Percentiles rank a stretch among this genome's conserved stretches.
These are phyloP conservation scores for Rhabdomys dilectus DNA, from an alignment of 2,113 vertebrate genomes.

Conservation along the genomic window DNA sequence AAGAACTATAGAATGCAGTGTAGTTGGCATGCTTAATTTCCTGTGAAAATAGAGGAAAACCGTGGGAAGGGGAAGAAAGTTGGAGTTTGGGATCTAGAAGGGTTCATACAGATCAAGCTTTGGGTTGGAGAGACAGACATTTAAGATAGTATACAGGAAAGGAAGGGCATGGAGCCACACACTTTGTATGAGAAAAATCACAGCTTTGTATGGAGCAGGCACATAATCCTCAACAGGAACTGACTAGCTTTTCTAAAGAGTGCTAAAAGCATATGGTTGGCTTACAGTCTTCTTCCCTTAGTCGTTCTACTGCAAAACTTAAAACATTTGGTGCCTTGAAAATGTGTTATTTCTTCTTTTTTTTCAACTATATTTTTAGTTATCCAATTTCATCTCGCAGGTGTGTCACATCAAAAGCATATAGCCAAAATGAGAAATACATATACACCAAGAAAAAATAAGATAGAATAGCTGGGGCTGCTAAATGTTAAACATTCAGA, in stretches of 20 bases:
- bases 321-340: slow-evolving; percentile 52
- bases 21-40: background rate
- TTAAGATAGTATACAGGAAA: background rate
- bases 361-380: slow-evolving; percentile 19
- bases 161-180: background rate
- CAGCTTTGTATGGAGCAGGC: background rate
- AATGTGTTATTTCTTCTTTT: background rate
- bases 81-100: background rate
- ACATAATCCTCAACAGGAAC: background rate
- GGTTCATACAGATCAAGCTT: background rate
- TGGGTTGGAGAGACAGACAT: background rate
- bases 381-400: background rate
- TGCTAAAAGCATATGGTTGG: background rate
- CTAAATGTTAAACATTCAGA: background rate
- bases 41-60: background rate
- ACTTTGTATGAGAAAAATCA: background rate
- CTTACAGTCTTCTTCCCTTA: background rate
- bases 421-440: slow-evolving; percentile 3
- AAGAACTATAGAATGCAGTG: background rate
- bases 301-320: slow-evolving; percentile 21
- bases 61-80: background rate
- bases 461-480: background rate
- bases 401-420: background rate
- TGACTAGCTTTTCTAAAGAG: background rate
- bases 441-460: background rate